Evolutionary conservation across 2,113 vertebrate genomes (phyloP).

Genomic region (Chaetorhynchus papuensis): DNA sequence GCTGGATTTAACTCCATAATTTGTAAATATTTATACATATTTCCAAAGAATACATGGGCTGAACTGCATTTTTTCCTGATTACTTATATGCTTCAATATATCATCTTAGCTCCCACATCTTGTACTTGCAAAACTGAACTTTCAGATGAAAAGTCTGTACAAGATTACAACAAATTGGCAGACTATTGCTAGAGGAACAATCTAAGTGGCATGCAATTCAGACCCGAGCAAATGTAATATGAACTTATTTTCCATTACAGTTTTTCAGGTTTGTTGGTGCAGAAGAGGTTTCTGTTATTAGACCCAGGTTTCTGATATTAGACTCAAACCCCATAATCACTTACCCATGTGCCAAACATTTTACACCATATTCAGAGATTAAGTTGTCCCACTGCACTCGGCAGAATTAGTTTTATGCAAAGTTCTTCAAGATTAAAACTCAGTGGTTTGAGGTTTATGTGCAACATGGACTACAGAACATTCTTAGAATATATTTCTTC

Average conservation of each 20-base stretch:
- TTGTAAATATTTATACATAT: slow-evolving; percentile 79
- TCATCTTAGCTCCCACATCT: slow-evolving; percentile 63
- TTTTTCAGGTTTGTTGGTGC: background rate
- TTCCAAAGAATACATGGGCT: slow-evolving; percentile 71
- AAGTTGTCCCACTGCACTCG: background rate
- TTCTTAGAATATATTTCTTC: background rate
- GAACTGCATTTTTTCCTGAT: slow-evolving; percentile 69
- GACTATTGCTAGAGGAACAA: background rate
- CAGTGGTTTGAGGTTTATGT: background rate
- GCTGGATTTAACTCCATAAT: slow-evolving; percentile 70
- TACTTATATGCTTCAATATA: slow-evolving; percentile 71
- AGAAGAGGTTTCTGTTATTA: background rate
- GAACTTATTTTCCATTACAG: background rate
- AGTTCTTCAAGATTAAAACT: background rate
- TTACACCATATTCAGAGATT: background rate
- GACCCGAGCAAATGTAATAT: background rate
- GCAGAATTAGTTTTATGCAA: background rate
- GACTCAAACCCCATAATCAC: background rate
- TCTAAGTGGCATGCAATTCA: slow-evolving; percentile 18
- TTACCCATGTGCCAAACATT: background rate
- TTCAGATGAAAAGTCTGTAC: slow-evolving; percentile 53
- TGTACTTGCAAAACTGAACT: slow-evolving; percentile 63
- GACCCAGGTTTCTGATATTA: background rate
- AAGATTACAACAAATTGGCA: slow-evolving; percentile 42
- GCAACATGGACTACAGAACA: background rate